Evolutionary conservation across 2,888 invertebrate species (phyloP).

Genomic region (Acleris cristana): DNA sequence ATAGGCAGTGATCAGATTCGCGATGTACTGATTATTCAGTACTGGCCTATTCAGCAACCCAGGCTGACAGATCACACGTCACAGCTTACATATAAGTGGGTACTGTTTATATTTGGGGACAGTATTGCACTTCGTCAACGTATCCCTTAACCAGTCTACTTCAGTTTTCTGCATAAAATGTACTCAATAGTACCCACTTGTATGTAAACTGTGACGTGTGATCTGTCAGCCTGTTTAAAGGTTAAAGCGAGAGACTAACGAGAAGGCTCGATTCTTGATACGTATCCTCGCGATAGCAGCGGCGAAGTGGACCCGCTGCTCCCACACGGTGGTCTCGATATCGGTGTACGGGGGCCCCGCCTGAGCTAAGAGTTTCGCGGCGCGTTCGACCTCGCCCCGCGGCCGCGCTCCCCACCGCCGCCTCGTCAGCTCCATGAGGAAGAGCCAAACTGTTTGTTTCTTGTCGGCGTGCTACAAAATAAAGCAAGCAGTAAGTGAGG

Average conservation of each 20-base stretch:
- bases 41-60: too few relatives aligned
- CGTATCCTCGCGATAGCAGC: conserved; percentile 90
- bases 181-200: too few relatives aligned
- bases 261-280: conserved; percentile 88
- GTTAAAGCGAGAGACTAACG: conserved; percentile 51
- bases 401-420: conserved; percentile 81
- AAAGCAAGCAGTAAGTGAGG: not conserved
- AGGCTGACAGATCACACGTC: too few relatives aligned
- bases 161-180: too few relatives aligned
- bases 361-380: conserved; percentile 55
- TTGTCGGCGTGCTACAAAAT: conserved; percentile 55
- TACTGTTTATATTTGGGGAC: too few relatives aligned
- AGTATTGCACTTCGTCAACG: too few relatives aligned
- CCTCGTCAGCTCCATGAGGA: conserved; percentile 88
- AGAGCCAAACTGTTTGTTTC: conserved; percentile 84
- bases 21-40: too few relatives aligned
- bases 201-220: too few relatives aligned
- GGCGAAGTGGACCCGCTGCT: conserved; percentile 87
- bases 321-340: conserved; percentile 86
- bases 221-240: too few relatives aligned
- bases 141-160: too few relatives aligned
- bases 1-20: too few relatives aligned
- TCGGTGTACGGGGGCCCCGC: conserved; percentile 72
- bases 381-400: conserved; percentile 60
- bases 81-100: too few relatives aligned